Conservation (phyloP, 1,140 invertebrate genomes). For the Drosophila quadrilineata region DNA sequence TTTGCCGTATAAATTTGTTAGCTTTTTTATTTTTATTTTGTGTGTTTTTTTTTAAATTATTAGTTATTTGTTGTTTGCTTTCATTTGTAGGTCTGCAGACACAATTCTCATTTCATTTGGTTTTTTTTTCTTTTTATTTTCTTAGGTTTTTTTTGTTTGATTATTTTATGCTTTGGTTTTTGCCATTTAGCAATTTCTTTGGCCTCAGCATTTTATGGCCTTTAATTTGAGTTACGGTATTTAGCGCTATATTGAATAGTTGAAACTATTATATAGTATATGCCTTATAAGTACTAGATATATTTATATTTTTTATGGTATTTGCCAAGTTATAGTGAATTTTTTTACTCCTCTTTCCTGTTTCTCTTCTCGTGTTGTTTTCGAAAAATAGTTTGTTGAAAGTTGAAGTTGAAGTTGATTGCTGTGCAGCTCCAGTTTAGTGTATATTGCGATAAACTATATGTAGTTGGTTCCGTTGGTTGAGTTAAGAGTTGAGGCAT, state of each 20-base stretch:
- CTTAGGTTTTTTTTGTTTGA: slow-evolving; percentile 28
- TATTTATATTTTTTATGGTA: too few species aligned
- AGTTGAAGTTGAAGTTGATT: too few species aligned
- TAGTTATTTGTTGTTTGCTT: slow-evolving; percentile 66
- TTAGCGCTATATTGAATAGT: too few species aligned
- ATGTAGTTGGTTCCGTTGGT: slow-evolving; percentile 34
- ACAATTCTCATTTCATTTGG: slow-evolving; percentile 24
- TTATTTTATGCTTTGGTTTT: slow-evolving; percentile 32
- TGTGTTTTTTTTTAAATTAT: too few species aligned
- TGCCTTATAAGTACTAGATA: slow-evolving; percentile 21
- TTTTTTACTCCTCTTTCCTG: too few species aligned
- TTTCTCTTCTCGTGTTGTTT: too few species aligned
- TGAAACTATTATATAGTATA: too few species aligned
- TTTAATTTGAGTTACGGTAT: too few species aligned
- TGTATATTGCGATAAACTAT: slow-evolving; percentile 17
- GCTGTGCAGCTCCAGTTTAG: not conserved
- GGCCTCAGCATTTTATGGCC: slow-evolving; percentile 56
- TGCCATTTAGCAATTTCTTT: slow-evolving; percentile 35
- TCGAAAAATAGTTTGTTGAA: slow-evolving; percentile 30
- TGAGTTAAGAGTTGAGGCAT: slow-evolving; percentile 2
- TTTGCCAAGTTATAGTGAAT: too few species aligned
- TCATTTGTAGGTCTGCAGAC: slow-evolving; percentile 58
- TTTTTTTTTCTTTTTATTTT: not conserved
- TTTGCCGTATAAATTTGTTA: slow-evolving; percentile 71
- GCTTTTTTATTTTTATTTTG: too few species aligned